Evolutionary conservation across 1,140 invertebrate species (phyloP), one percentile per base, ranked within the genome.

Genomic region (Trachymyrmex septentrionalis): DNA sequence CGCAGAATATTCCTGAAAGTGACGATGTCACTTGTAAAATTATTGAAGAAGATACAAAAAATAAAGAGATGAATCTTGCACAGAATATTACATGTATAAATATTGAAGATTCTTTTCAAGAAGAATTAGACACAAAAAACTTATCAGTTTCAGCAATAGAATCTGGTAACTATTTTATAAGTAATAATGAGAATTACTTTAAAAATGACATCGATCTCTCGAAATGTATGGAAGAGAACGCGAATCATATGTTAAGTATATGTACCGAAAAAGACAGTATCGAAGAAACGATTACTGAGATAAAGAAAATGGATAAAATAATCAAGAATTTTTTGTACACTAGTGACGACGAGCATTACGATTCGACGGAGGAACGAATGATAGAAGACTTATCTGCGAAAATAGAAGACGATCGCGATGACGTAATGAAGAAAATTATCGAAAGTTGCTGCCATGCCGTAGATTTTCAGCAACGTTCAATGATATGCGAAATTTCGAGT

Each of bases 401-500:
- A n/a, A n/a, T 44, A 30, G 50, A 71, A 16, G 44, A 16, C n/a
- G 77, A 80, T 53, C 48, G 44, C 21, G 66, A 82, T 34, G 50
- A 82, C 1, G 38, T 73, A 7, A 59, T 82, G 67, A 72, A 19
- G 1, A 73, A 72, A n/a, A 73, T 82, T 24, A 61, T 73, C 7
- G 80, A 82, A n/a, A 73, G 19, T 12, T 82, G 67, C 19, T 44
- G 50, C 21, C 0, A 48, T 9, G 27, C 67, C 21, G 2, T 24
- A 1, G 7, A 73, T 59, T 30, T 73, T 12, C 80, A 44, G 21
- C 30, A 81, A 27, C 21, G 24, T 14, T 38, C 14, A 14, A 3
- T n/a, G 27, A 80, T 38, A n/a, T 3, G 19, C 14, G 27, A 67
- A 59, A 82, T 27, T 19, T 12, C 7, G 19, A 50, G 19, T 21